These are phyloP conservation scores for Furnarius figulus DNA, from an alignment of 2,113 vertebrate species.

Conservation along the genomic window DNA sequence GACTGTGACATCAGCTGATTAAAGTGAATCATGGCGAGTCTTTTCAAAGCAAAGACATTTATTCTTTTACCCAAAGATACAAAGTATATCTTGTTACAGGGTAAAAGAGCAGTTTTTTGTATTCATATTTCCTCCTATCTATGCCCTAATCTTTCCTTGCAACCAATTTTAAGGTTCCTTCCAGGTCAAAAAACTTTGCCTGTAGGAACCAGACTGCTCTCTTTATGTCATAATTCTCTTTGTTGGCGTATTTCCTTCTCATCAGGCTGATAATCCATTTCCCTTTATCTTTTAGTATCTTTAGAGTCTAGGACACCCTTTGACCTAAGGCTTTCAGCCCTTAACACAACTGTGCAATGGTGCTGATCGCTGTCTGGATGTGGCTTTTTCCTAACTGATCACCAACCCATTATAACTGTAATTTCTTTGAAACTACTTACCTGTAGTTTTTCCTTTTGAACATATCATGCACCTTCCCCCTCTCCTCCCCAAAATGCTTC, in stretches of 20 bases:
- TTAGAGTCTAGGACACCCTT: neutral
- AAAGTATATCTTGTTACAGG: neutral
- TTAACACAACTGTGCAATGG: neutral
- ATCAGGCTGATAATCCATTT: neutral
- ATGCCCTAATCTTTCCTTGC: neutral
- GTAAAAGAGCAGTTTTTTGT: neutral
- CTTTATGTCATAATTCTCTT: neutral
- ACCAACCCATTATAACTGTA: neutral
- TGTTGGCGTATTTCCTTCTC: neutral
- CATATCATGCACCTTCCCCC: neutral
- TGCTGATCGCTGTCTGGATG: neutral
- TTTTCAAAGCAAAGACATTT: neutral
- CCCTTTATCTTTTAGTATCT: neutral
- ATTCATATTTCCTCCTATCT: neutral
- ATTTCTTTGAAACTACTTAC: neutral
- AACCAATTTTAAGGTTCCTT: neutral
- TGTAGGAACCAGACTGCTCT: neutral
- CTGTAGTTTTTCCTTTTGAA: neutral
- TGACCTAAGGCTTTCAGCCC: neutral
- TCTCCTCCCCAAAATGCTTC: neutral
- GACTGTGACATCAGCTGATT: neutral
- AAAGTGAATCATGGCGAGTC: neutral
- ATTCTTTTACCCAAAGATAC: neutral
- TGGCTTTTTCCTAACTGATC: neutral
- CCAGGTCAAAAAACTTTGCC: neutral